Evolutionary conservation across 2,888 invertebrate genomes (phyloP).

Genomic region (Conomelus anceps): DNA sequence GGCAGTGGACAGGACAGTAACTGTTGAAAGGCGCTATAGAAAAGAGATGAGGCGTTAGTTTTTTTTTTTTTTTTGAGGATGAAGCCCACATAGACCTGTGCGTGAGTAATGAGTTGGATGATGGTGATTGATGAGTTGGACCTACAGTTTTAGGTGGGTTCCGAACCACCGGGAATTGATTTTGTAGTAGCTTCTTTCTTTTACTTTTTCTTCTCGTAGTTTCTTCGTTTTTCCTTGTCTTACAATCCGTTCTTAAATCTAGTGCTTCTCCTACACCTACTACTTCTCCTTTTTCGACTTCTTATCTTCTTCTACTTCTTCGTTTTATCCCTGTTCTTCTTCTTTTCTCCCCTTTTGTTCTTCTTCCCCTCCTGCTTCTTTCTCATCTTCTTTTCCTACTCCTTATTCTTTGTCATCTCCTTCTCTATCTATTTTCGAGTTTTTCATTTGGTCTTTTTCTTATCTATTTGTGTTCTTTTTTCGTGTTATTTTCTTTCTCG

Average conservation of each 20-base stretch:
- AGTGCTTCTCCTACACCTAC: conserved; percentile 33
- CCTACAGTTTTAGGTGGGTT: too few species aligned
- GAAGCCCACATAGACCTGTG: too few species aligned
- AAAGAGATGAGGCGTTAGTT: too few species aligned
- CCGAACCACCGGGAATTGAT: too few species aligned
- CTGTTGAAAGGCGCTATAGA: too few species aligned
- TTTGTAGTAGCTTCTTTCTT: not conserved
- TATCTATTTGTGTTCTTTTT: conserved; percentile 26
- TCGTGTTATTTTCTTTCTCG: conserved; percentile 19
- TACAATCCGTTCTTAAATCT: conserved; percentile 35
- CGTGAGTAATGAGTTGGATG: too few species aligned
- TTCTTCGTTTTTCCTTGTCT: not conserved
- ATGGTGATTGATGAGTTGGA: too few species aligned
- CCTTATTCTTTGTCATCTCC: not conserved
- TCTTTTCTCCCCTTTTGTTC: conserved; percentile 17
- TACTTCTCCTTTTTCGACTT: conserved; percentile 1
- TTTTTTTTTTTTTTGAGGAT: too few species aligned
- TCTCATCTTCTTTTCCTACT: conserved; percentile 22
- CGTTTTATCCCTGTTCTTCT: not conserved
- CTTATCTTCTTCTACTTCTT: not conserved
- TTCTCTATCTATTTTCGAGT: not conserved
- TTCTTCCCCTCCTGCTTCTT: conserved; percentile 20
- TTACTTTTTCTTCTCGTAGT: not conserved
- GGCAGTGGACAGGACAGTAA: too few species aligned
- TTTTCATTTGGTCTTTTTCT: conserved; percentile 2